Evolutionary conservation across 2,888 invertebrate genomes (phyloP).

Genomic region (Elysia crispata): DNA sequence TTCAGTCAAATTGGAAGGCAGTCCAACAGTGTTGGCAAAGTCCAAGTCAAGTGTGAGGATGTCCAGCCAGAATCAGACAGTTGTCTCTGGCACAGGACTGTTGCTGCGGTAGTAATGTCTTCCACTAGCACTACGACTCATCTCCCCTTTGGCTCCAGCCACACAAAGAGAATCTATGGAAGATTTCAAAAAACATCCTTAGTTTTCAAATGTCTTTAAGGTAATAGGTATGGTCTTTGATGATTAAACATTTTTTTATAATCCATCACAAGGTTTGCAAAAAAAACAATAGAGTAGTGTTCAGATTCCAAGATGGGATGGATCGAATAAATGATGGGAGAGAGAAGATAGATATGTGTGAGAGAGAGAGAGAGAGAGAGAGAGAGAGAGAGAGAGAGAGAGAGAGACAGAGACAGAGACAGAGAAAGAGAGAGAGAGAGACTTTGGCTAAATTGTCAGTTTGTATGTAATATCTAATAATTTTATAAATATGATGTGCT

Average conservation of each 20-base stretch:
- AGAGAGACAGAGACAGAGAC: constrained; percentile 31
- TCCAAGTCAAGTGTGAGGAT: no score
- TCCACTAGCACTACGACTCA: constrained; percentile 58
- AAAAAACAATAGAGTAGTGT: background rate
- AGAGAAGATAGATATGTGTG: background rate
- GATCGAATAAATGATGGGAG: background rate
- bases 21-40: no score
- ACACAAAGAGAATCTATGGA: constrained; percentile 52
- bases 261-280: background rate
- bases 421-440: constrained; percentile 10
- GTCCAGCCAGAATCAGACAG: constrained; percentile 47
- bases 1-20: no score
- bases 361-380: constrained; percentile 24
- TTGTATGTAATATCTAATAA: no score
- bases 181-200: background rate
- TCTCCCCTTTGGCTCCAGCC: constrained; percentile 46
- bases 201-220: background rate
- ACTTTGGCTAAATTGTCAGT: no score
- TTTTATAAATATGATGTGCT: no score
- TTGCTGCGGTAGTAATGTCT: constrained; percentile 61
- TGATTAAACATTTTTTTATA: background rate
- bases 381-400: constrained; percentile 18
- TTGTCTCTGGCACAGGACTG: constrained; percentile 67
- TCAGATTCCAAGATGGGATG: background rate
- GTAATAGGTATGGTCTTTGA: background rate